Evolutionary conservation across 2,797 vertebrate genomes (phyloP), one percentile per base, ranked within the genome.

Genomic region (Sphenopsis melanotis): DNA sequence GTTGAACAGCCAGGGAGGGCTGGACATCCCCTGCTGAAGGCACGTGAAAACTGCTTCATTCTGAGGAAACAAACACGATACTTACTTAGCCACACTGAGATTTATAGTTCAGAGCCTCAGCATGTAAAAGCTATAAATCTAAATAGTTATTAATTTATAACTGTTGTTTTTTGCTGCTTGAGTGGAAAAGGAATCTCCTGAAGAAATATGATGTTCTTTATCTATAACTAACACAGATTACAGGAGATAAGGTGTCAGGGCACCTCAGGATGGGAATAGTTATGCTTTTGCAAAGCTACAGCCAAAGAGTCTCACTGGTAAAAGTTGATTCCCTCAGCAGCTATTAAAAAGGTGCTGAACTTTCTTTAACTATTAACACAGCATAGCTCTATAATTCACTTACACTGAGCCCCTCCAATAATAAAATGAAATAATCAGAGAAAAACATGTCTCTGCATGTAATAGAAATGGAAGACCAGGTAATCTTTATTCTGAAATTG

Each of bases 401-500:
- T 11, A 81, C 49, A 39, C 15, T 0, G 3, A 63, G 24, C 13
- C 17, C 47, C 41, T 27, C 39, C 66, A 71, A 52, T n/a, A 84
- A 89, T n/a, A 64, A 93, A 85, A 74, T 34, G 19, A 84, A 93
- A 84, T 47, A 60, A 92, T 76, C 69, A 66, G 44, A 82, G 37
- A 20, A 82, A 94, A 90, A 24, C 20, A 30, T 41, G 74, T 70
- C 66, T 90, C 41, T 90, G 56, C n/a, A 9, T 57, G 59, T 24
- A 69, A 75, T 5, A 61, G 80, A 89, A 95, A 39, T 7, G 23
- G 63, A 82, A 63, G 34, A 53, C 13, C 59, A 89, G 68, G 57
- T 93, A 87, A 96, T 87, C 44, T 75, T 95, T 80, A 83, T 61
- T 71, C 87, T 92, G 78, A 77, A 92, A 92, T 55, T 65, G 57